Evolutionary conservation across 2,888 invertebrate species (phyloP).

Genomic region (Brassicogethes aeneus): DNA sequence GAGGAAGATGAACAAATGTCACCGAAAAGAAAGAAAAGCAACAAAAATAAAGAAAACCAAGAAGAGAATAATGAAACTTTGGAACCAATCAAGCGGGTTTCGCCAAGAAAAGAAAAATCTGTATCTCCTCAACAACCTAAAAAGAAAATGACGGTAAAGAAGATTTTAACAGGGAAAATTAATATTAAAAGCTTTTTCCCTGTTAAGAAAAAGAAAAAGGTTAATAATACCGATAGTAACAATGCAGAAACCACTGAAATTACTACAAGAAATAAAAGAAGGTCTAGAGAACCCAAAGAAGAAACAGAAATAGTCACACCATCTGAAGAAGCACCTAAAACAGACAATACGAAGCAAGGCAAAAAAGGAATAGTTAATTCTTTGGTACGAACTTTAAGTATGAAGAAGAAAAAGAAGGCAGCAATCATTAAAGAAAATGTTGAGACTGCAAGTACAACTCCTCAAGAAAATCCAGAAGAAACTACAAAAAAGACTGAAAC

Average conservation of each 20-base stretch:
- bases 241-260: slow-evolving; percentile 3
- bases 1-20: not conserved
- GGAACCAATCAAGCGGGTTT: slow-evolving; percentile 12
- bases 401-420: slow-evolving; percentile 14
- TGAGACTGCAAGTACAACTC: not conserved
- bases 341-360: slow-evolving; percentile 6
- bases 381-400: slow-evolving; percentile 18
- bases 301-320: slow-evolving; percentile 6
- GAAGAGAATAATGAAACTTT: slow-evolving; percentile 4
- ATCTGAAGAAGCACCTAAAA: not conserved
- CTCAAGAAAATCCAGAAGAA: too few species aligned
- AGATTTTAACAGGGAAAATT: slow-evolving; percentile 21
- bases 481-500: not conserved
- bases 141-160: slow-evolving; percentile 16
- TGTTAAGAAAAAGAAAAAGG: slow-evolving; percentile 22
- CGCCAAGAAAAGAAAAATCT: slow-evolving; percentile 13
- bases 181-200: slow-evolving; percentile 32
- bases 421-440: not conserved
- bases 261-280: slow-evolving; percentile 11
- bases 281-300: slow-evolving; percentile 10
- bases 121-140: slow-evolving; percentile 7
- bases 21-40: slow-evolving; percentile 8
- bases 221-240: slow-evolving; percentile 3
- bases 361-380: slow-evolving; percentile 16
- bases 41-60: slow-evolving; percentile 6